phyloP scores from a whole-genome alignment of 2,113 vertebrate species.

The Nymphicus hollandicus region DNA sequence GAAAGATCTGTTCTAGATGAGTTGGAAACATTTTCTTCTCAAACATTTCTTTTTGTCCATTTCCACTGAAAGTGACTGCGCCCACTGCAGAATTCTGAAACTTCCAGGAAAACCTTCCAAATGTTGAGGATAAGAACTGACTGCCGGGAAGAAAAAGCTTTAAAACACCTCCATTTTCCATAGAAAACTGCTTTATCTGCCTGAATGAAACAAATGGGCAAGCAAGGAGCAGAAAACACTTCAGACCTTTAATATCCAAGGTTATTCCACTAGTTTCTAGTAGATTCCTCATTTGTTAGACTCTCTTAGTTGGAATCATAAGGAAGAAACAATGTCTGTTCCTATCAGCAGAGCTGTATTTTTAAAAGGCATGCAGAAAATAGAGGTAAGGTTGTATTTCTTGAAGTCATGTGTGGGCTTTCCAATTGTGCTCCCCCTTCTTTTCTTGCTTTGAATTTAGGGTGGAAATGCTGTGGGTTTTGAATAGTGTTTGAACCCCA shows the following conservation, averaged over 20 bases:
- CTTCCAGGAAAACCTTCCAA: background rate
- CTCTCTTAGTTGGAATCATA: background rate
- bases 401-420: background rate
- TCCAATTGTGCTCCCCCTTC: background rate
- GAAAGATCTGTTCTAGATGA: background rate
- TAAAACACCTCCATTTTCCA: background rate
- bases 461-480: background rate
- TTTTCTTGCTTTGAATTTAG: background rate
- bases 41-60: background rate
- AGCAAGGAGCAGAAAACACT: background rate
- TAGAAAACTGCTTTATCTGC: background rate
- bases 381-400: background rate
- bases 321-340: background rate
- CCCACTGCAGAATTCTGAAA: background rate
- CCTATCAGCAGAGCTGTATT: background rate
- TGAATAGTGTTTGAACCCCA: background rate
- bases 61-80: background rate
- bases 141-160: background rate
- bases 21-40: background rate
- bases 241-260: background rate
- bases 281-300: background rate
- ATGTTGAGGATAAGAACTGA: background rate
- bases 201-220: background rate
- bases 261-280: background rate
- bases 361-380: background rate